Evolutionary conservation across 2,888 invertebrate species (phyloP).

Genomic region (Microctonus aethiopoides): DNA sequence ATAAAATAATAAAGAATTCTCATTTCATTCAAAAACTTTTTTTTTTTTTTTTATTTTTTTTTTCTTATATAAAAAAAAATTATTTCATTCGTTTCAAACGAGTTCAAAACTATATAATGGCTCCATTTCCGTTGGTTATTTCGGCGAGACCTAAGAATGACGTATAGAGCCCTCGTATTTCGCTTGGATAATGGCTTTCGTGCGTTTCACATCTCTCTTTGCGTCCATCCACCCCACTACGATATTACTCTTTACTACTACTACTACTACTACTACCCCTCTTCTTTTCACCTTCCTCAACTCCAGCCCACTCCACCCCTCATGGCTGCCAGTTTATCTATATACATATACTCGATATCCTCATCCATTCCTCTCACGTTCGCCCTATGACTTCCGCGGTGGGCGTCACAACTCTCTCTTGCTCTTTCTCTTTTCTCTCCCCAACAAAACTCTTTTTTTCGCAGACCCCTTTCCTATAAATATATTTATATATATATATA

Average conservation of each 20-base stretch:
- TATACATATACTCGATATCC: not conserved
- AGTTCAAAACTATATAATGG: slow-evolving; percentile 15
- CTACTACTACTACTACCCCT: slow-evolving; percentile 33
- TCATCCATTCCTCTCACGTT: not conserved
- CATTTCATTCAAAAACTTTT: too few species aligned
- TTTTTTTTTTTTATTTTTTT: too few species aligned
- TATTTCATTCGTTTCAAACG: not conserved
- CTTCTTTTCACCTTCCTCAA: slow-evolving; percentile 27
- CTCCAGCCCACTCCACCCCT: slow-evolving; percentile 40
- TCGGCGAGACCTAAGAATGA: slow-evolving; percentile 46
- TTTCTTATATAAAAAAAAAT: too few species aligned
- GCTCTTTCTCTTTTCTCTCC: too few species aligned
- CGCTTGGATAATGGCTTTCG: slow-evolving; percentile 49
- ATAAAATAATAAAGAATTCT: too few species aligned
- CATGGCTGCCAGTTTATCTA: not conserved
- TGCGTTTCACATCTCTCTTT: slow-evolving; percentile 28
- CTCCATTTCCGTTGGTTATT: slow-evolving; percentile 13
- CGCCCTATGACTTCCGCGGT: not conserved
- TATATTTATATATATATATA: too few species aligned
- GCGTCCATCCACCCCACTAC: slow-evolving; percentile 26
- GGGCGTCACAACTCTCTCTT: too few species aligned
- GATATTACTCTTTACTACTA: not conserved
- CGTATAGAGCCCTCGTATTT: slow-evolving; percentile 49
- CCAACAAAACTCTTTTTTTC: not conserved
- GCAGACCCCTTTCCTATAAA: not conserved